phyloP scores from a whole-genome alignment of 2,113 vertebrate genomes.

The Clinocottus analis region DNA sequence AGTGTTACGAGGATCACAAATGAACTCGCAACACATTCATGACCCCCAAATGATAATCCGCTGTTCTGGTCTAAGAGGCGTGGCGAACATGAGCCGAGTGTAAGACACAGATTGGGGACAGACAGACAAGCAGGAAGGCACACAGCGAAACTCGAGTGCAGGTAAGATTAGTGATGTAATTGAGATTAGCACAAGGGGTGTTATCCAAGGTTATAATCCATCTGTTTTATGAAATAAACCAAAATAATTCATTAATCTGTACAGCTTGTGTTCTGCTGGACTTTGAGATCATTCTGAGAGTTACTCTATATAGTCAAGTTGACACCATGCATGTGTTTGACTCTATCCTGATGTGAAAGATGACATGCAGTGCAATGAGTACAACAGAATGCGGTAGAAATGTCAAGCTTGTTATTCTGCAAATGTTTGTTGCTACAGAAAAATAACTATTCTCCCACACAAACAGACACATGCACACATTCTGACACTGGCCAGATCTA shows the following conservation, averaged over 20 bases:
- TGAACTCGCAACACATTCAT: constrained; percentile 39
- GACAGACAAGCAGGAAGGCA: constrained; percentile 27
- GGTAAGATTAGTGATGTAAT: constrained; percentile 62
- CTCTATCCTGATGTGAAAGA: constrained; percentile 7
- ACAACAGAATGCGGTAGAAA: neutral
- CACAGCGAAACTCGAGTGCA: constrained; percentile 36
- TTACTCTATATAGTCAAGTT: constrained; percentile 17
- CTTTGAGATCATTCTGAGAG: constrained; percentile 19
- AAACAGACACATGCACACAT: constrained; percentile 23
- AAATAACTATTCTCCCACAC: constrained; percentile 15
- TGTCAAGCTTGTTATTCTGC: constrained; percentile 11
- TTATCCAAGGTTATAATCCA: constrained; percentile 45
- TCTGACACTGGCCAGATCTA: constrained; percentile 43
- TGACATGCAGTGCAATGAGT: constrained; percentile 11
- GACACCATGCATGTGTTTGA: constrained; percentile 26
- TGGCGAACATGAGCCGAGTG: constrained; percentile 49
- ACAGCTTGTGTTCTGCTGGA: neutral
- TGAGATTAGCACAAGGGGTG: constrained; percentile 55
- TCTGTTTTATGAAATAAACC: constrained; percentile 34
- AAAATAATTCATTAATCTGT: constrained; percentile 1
- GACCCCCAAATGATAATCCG: constrained; percentile 60
- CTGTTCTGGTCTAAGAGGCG: constrained; percentile 45
- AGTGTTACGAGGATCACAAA: constrained; percentile 54
- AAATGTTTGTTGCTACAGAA: constrained; percentile 3
- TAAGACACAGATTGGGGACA: constrained; percentile 45